These are phyloP conservation scores for Malthinus seriepunctatus DNA, from an alignment of 2,888 invertebrate genomes.

Conservation along the genomic window DNA sequence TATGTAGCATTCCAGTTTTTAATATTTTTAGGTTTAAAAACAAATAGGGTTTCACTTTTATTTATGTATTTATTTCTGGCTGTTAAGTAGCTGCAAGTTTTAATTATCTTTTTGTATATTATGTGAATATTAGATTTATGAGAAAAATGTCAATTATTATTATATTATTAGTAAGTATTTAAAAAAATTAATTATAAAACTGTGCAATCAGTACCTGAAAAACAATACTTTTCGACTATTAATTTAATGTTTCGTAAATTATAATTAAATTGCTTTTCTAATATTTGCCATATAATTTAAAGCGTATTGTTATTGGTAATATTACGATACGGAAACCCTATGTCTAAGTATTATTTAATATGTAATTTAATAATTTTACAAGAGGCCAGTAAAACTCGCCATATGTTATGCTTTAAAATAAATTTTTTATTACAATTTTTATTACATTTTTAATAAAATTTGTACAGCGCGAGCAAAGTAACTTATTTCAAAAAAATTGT, in stretches of 20 bases:
- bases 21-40: neutral
- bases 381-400: constrained; percentile 26
- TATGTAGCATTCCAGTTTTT: too few relatives aligned
- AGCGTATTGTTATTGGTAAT: constrained; percentile 6
- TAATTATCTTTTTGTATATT: neutral
- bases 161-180: too few relatives aligned
- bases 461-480: constrained; percentile 9
- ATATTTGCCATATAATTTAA: constrained; percentile 6
- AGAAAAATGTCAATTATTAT: neutral
- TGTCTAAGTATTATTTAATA: constrained; percentile 23
- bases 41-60: neutral
- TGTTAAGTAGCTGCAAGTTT: neutral
- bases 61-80: neutral
- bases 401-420: constrained; percentile 26
- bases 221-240: constrained; percentile 6
- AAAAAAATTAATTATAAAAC: constrained; percentile 8
- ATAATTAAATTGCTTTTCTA: neutral
- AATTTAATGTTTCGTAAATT: neutral
- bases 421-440: constrained; percentile 21
- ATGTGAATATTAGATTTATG: neutral
- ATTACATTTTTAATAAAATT: constrained; percentile 12
- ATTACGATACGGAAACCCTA: constrained; percentile 15
- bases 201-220: constrained; percentile 26
- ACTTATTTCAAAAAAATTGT: constrained; percentile 10
- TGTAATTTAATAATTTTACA: constrained; percentile 15